A percentile compares a stretch with the other conserved stretches of the same genome.
Evolutionary conservation across 2,888 invertebrate species (phyloP).

Genomic region (Cheilosia urbana): DNA sequence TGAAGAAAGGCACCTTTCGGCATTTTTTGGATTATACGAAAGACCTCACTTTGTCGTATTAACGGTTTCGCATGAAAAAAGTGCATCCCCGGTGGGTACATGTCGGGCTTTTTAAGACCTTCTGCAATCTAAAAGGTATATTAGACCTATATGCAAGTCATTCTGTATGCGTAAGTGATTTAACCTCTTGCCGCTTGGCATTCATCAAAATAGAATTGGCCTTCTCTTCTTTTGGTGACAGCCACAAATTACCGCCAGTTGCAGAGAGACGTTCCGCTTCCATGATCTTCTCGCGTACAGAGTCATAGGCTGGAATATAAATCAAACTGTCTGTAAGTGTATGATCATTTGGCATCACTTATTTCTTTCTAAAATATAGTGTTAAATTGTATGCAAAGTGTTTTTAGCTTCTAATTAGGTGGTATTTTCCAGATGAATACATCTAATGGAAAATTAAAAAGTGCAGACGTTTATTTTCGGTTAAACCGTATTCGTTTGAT

Average conservation of each 20-base stretch:
- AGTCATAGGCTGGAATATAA: conserved; percentile 80
- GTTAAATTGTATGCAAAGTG: conserved; percentile 56
- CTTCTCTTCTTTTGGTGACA: conserved; percentile 81
- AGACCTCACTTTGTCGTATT: conserved; percentile 86
- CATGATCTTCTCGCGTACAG: conserved; percentile 82
- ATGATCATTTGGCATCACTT: conserved; percentile 14
- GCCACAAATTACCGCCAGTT: conserved; percentile 81
- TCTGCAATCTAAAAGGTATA: conserved; percentile 78
- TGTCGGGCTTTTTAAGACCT: conserved; percentile 81
- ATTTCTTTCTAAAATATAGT: conserved; percentile 26
- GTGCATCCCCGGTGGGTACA: conserved; percentile 85
- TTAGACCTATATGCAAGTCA: conserved; percentile 21
- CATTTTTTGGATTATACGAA: conserved; percentile 85
- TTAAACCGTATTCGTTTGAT: no score
- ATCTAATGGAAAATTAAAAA: conserved; percentile 33
- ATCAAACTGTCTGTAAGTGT: conserved; percentile 23
- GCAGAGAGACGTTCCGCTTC: conserved; percentile 81
- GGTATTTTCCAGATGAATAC: not conserved
- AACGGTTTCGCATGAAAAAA: conserved; percentile 85
- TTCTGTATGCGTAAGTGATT: conserved; percentile 8
- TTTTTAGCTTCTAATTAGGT: conserved; percentile 35
- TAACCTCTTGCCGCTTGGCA: conserved; percentile 81
- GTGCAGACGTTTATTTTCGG: no score
- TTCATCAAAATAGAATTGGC: conserved; percentile 83
- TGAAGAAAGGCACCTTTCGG: conserved; percentile 87